Percentiles rank a stretch among this genome's conserved stretches.
phyloP scores from a whole-genome alignment of 2,888 invertebrate species.

The Patella depressa region DNA sequence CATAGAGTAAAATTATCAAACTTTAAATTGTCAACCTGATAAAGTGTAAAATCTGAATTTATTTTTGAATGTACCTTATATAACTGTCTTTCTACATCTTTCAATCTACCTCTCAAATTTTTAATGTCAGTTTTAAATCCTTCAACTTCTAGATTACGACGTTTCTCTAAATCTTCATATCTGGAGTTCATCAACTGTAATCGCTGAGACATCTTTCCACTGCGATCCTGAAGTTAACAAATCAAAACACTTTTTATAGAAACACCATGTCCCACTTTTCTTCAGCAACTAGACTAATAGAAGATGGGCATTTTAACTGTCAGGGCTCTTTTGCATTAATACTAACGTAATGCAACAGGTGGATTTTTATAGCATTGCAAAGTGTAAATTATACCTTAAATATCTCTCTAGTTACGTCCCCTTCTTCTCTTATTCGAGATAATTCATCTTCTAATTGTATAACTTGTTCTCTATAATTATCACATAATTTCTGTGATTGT shows the following conservation, averaged over 20 bases:
- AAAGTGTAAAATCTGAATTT: background rate
- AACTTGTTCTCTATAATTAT: constrained; percentile 71
- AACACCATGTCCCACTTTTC: too few relatives aligned
- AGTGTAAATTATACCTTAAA: constrained; percentile 59
- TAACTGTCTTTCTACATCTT: constrained; percentile 70
- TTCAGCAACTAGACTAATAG: too few relatives aligned
- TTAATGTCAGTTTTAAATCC: constrained; percentile 72
- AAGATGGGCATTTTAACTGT: too few relatives aligned
- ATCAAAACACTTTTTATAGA: background rate
- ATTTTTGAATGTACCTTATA: constrained; percentile 62
- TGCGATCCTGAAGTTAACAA: constrained; percentile 60
- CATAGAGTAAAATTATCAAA: too few relatives aligned
- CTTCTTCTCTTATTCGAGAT: constrained; percentile 68
- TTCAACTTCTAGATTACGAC: constrained; percentile 71
- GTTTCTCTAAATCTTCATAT: constrained; percentile 70
- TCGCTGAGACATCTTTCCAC: constrained; percentile 69
- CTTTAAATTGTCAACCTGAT: too few relatives aligned
- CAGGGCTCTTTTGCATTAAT: too few relatives aligned
- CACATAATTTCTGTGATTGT: constrained; percentile 68
- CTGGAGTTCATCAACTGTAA: constrained; percentile 69
- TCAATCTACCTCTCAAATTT: constrained; percentile 67
- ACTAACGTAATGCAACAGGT: too few relatives aligned
- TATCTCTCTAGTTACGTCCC: constrained; percentile 69
- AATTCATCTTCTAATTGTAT: constrained; percentile 70
- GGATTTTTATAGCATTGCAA: too few relatives aligned